A percentile compares a stretch with the other conserved stretches of the same genome.
These are phyloP conservation scores for Plecotus auritus DNA, from an alignment of 2,113 vertebrate species.

Conservation along the genomic window DNA sequence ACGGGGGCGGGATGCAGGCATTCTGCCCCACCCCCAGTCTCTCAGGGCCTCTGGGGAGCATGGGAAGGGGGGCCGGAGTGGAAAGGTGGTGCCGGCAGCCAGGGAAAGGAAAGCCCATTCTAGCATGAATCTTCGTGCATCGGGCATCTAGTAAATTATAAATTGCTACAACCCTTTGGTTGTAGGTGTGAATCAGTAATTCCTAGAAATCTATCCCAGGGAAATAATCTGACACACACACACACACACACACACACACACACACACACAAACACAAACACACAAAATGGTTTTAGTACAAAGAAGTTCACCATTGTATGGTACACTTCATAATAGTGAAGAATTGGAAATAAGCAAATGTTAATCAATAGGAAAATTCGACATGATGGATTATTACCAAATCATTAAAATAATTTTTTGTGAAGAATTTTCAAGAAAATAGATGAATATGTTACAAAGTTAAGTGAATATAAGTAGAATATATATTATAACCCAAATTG, in stretches of 20 bases:
- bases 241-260: neutral
- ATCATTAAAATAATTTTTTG: neutral
- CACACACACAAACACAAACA: neutral
- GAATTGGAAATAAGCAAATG: neutral
- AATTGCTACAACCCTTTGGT: neutral
- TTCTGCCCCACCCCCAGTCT: too few relatives aligned
- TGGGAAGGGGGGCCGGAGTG: too few relatives aligned
- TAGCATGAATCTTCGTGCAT: too few relatives aligned
- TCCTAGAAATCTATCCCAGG: neutral
- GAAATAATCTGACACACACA: neutral
- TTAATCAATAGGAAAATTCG: neutral
- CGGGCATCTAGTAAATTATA: neutral
- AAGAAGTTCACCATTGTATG: neutral
- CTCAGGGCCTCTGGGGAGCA: too few relatives aligned
- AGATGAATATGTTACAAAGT: neutral
- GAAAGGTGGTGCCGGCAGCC: too few relatives aligned
- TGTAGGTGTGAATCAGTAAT: neutral
- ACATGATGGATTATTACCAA: neutral
- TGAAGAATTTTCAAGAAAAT: neutral
- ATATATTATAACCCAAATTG: neutral
- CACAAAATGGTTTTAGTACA: neutral
- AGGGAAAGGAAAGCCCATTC: too few relatives aligned
- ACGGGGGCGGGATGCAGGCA: too few relatives aligned
- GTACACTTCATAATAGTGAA: neutral
- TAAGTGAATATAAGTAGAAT: neutral